Base-by-base conservation (phyloP, 2,797 vertebrate genomes). In the Picus viridis region DNA sequence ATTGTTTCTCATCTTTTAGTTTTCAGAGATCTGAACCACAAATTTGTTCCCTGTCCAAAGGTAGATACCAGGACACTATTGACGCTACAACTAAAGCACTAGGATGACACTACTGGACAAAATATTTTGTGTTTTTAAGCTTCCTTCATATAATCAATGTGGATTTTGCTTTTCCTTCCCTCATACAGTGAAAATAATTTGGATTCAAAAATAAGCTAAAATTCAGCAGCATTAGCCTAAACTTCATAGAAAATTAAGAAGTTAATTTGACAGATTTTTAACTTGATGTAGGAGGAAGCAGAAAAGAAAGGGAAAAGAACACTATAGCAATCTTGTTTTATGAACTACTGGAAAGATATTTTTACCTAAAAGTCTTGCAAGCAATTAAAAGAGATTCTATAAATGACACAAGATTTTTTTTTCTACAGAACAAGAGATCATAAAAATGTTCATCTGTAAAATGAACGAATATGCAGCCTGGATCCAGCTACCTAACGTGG, bases 321-420 rank as follows among this genome's bases (percentile, higher is more conserved):
- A 47, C 4, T 53, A 78, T 11, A 78, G 29, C 8, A 78, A 34
- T 41, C 17, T 11, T 67, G 15, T 36, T 22, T 47, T 56, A 64
- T 5, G 6, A 84, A 70, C 2, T 9, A 69, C 3, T 20, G 80
- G 0, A 5, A 16, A 70, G 17, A n/a, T 1, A 1, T 12, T 51
- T 62, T 65, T 41, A 51, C 30, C 17, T 8, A 58, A 23, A 81
- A 78, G 27, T 10, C 17, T 73, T 29, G 49, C 3, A 75, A 69
- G 19, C 5, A 30, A 86, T 69, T 5, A 34, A 64, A 58, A 49
- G 3, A 54, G 2, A 47, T 74, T 29, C 19, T 47, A 65, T 4
- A 26, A 22, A 12, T 43, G 7, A 41, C 29, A 57, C 12, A n/a
- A n/a, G n/a, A 41, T 2, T 22, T 63, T 68, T 63, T 68, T 63